Evolutionary conservation across 2,888 invertebrate species (phyloP).

Genomic region (Lithophane ornitopus): DNA sequence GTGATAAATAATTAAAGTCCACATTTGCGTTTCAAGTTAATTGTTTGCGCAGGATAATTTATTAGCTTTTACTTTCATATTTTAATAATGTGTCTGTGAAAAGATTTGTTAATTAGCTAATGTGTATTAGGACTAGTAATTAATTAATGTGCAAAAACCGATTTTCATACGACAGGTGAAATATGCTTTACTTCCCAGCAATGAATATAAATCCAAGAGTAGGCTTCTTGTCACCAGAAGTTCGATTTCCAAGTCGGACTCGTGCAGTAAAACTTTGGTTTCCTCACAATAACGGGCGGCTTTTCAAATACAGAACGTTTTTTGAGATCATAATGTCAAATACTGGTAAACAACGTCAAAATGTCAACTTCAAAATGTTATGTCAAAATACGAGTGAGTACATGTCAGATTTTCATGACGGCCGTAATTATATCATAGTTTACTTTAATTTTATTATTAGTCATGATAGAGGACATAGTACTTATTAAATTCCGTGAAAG

Average conservation of each 20-base stretch:
- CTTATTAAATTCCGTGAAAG: no score
- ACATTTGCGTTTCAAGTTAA: constrained; percentile 48
- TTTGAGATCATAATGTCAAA: no score
- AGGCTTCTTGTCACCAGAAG: neutral
- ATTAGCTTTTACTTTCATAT: constrained; percentile 17
- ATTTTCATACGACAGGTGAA: neutral
- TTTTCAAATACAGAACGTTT: no score
- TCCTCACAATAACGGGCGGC: no score
- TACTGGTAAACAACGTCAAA: no score
- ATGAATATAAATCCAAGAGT: neutral
- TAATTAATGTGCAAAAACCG: neutral
- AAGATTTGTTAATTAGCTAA: constrained; percentile 49
- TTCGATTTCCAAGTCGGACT: neutral
- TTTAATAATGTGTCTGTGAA: constrained; percentile 19
- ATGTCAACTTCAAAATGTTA: no score
- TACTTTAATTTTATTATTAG: no score
- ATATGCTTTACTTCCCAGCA: neutral
- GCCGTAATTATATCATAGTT: no score
- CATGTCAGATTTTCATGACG: no score
- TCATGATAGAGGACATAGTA: no score
- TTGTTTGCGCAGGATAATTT: constrained; percentile 60
- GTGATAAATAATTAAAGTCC: constrained; percentile 38
- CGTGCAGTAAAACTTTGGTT: no score
- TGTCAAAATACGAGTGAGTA: no score
- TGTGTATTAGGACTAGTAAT: neutral